These are phyloP conservation scores for Trichogramma dendrolimi DNA, from an alignment of 2,888 invertebrate species.

Conservation along the genomic window DNA sequence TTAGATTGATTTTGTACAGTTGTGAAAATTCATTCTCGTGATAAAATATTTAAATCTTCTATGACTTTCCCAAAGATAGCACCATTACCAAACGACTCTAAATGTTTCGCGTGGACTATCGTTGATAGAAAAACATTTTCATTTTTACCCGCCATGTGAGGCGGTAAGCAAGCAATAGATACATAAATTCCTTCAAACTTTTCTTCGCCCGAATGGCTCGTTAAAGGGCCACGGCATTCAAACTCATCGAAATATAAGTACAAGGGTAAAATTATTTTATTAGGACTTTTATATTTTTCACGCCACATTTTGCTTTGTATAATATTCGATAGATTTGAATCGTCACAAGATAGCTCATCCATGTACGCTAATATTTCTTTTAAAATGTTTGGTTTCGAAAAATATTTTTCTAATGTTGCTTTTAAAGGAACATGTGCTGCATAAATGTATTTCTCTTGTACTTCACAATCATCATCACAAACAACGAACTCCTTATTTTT, in stretches of 20 bases:
- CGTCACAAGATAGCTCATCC: constrained; percentile 4
- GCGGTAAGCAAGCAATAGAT: constrained; percentile 20
- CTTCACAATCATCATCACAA: constrained; percentile 5
- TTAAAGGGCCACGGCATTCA: constrained; percentile 13
- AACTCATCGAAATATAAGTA: constrained; percentile 21
- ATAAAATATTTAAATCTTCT: constrained; percentile 18
- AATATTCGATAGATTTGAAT: constrained; percentile 10
- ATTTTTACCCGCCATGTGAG: constrained; percentile 9
- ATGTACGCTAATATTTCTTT: constrained; percentile 12
- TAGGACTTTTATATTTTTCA: constrained; percentile 11
- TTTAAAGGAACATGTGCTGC: constrained; percentile 24
- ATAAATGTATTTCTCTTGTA: constrained; percentile 19
- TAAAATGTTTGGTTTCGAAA: background rate
- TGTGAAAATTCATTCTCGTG: background rate
- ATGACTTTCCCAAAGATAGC: constrained; percentile 16
- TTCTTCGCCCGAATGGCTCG: constrained; percentile 23
- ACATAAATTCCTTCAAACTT: constrained; percentile 23
- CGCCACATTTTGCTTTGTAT: constrained; percentile 22
- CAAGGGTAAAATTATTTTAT: constrained; percentile 9
- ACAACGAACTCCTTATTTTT: constrained; percentile 10
- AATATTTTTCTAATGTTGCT: constrained; percentile 9
- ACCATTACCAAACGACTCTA: constrained; percentile 16
- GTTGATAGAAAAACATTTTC: constrained; percentile 17
- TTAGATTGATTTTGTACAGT: background rate
- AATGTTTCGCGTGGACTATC: constrained; percentile 15